Conservation (phyloP, 2,113 vertebrate species). For the Fulica atra region DNA sequence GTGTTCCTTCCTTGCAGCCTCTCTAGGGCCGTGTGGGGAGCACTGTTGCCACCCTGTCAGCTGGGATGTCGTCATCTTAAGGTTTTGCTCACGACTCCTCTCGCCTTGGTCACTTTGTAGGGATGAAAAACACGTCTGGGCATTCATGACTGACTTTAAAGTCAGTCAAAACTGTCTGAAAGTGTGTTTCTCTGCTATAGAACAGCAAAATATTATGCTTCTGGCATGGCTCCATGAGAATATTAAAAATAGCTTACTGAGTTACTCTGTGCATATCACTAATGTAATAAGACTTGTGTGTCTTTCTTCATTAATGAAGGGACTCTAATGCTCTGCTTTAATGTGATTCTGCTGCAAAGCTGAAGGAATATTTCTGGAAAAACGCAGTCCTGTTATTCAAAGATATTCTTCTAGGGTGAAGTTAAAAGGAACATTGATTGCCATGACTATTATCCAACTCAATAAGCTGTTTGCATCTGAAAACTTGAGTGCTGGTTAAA, state of each 20-base stretch:
- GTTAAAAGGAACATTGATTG: slow-evolving; percentile 41
- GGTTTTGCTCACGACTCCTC: neutral
- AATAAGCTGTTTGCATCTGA: slow-evolving; percentile 48
- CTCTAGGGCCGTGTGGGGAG: rapidly evolving
- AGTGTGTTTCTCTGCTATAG: slow-evolving; percentile 41
- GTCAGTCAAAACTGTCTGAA: slow-evolving; percentile 54
- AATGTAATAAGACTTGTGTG: slow-evolving; percentile 46
- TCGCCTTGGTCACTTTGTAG: neutral
- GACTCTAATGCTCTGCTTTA: slow-evolving; percentile 5
- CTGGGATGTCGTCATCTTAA: neutral
- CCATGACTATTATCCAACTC: slow-evolving; percentile 55
- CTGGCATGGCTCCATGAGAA: slow-evolving; percentile 47
- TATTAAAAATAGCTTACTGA: slow-evolving; percentile 69
- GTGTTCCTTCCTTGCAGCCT: neutral
- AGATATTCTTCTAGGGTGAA: slow-evolving; percentile 56
- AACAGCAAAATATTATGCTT: slow-evolving; percentile 58
- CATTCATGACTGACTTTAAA: slow-evolving; percentile 16
- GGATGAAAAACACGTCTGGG: slow-evolving; percentile 7
- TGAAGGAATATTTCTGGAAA: slow-evolving; percentile 46
- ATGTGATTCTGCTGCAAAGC: slow-evolving; percentile 58
- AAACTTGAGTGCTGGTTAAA: slow-evolving; percentile 5
- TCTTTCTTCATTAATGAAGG: slow-evolving; percentile 60
- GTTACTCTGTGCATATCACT: slow-evolving; percentile 49
- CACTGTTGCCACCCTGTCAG: neutral
- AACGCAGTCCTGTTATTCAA: slow-evolving; percentile 9